These are phyloP conservation scores for Leguminivora glycinivorella DNA, from an alignment of 1,140 invertebrate species.

Conservation along the genomic window DNA sequence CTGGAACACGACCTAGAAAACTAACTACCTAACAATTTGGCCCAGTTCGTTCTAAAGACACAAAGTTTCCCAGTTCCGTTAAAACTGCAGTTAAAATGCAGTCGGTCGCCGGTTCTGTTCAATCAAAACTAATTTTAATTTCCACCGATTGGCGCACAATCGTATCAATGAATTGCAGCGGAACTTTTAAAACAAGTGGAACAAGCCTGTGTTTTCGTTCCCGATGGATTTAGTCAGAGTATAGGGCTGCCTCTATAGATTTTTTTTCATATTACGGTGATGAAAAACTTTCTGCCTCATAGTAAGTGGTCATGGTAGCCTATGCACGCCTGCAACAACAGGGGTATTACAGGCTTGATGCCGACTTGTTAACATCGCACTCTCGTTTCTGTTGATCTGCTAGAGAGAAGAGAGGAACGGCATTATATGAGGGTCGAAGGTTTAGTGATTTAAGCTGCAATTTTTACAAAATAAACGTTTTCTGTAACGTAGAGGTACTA, in stretches of 20 bases:
- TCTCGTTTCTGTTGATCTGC: too few relatives aligned
- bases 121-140: slow-evolving; percentile 28
- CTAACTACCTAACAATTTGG: not conserved
- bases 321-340: too few relatives aligned
- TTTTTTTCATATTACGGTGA: not conserved
- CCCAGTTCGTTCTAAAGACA: not conserved
- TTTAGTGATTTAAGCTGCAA: too few relatives aligned
- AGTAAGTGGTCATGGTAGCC: too few relatives aligned
- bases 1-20: not conserved
- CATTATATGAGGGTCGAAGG: too few relatives aligned
- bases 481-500: too few relatives aligned
- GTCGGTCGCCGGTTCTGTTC: not conserved
- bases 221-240: slow-evolving; percentile 33
- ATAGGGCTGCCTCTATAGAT: not conserved
- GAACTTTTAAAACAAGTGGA: slow-evolving; percentile 20
- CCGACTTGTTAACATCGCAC: too few relatives aligned
- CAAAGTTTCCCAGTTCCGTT: slow-evolving; percentile 4
- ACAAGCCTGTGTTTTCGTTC: slow-evolving; percentile 29
- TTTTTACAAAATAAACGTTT: too few relatives aligned
- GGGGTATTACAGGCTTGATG: too few relatives aligned
- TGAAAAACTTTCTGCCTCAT: too few relatives aligned
- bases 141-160: slow-evolving; percentile 12
- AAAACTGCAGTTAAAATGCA: slow-evolving; percentile 13
- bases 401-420: too few relatives aligned
- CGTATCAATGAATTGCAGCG: slow-evolving; percentile 23